Conservation (phyloP, 1,140 invertebrate genomes). For the Elysia chlorotica region DNA sequence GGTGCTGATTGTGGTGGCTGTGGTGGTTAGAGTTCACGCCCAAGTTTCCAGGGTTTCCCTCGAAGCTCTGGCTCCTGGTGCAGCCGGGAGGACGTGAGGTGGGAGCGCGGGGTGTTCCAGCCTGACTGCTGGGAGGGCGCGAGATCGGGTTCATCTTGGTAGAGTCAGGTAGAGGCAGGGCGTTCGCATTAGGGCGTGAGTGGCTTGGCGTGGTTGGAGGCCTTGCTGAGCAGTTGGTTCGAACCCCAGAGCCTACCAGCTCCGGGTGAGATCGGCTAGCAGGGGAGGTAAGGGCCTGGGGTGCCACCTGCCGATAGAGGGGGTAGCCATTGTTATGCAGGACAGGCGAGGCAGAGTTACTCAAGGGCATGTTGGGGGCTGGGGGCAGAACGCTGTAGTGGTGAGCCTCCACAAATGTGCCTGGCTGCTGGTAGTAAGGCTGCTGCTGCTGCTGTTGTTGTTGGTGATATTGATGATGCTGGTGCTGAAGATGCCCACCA, state of each 20-base stretch:
- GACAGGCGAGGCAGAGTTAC: not conserved
- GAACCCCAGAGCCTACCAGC: slow-evolving; percentile 23
- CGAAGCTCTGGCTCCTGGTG: slow-evolving; percentile 54
- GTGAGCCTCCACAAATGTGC: too few species aligned
- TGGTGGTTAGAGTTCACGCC: not conserved
- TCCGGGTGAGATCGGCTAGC: slow-evolving; percentile 39
- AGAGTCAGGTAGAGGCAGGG: slow-evolving; percentile 43
- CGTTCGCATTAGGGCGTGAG: slow-evolving; percentile 18
- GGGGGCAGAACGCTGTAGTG: not conserved
- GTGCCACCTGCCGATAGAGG: slow-evolving; percentile 26
- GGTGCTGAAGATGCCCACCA: not conserved
- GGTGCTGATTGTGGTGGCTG: not conserved
- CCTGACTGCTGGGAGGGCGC: slow-evolving; percentile 35
- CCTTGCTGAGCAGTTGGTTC: not conserved
- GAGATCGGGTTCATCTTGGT: slow-evolving; percentile 56
- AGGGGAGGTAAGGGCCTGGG: too few species aligned
- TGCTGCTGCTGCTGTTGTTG: not conserved
- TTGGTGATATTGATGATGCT: slow-evolving; percentile 16
- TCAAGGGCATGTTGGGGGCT: not conserved
- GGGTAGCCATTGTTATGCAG: slow-evolving; percentile 6
- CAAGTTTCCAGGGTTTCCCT: slow-evolving; percentile 36
- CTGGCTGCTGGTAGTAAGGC: not conserved
- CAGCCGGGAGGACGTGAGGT: slow-evolving; percentile 35
- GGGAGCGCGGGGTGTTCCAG: slow-evolving; percentile 2
- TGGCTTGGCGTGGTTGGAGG: slow-evolving; percentile 17